phyloP scores from a whole-genome alignment of 2,113 vertebrate genomes.

The Ramphastos sulfuratus region DNA sequence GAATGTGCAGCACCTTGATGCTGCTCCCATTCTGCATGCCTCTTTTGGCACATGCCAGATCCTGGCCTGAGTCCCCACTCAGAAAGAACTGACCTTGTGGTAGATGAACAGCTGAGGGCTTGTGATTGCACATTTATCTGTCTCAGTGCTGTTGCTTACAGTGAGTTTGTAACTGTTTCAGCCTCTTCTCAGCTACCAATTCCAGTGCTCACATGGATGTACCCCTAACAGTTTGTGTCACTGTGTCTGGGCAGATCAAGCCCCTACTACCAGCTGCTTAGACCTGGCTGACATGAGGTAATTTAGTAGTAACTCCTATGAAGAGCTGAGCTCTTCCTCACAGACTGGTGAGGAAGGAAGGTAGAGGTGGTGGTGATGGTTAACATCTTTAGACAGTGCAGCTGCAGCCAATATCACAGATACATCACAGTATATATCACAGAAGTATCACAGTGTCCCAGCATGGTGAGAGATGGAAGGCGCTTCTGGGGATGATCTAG shows the following conservation, averaged over 20 bases:
- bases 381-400: background rate
- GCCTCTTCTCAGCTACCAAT: background rate
- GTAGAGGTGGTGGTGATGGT: background rate
- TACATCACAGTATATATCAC: no score
- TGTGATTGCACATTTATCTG: rapidly evolving
- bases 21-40: no score
- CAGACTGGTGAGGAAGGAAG: background rate
- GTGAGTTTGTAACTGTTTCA: background rate
- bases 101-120: background rate
- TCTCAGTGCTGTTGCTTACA: background rate
- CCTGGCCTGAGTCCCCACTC: rapidly evolving
- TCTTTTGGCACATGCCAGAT: background rate
- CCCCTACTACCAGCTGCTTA: background rate
- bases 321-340: background rate
- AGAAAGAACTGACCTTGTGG: background rate
- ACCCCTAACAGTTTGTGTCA: background rate
- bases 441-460: background rate
- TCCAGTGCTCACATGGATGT: background rate
- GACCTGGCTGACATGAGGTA: background rate
- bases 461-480: no score
- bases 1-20: background rate
- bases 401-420: background rate
- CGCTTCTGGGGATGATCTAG: no score
- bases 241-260: background rate
- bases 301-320: background rate